Base-by-base conservation (phyloP, 2,113 vertebrate genomes). In the Athene cunicularia region DNA sequence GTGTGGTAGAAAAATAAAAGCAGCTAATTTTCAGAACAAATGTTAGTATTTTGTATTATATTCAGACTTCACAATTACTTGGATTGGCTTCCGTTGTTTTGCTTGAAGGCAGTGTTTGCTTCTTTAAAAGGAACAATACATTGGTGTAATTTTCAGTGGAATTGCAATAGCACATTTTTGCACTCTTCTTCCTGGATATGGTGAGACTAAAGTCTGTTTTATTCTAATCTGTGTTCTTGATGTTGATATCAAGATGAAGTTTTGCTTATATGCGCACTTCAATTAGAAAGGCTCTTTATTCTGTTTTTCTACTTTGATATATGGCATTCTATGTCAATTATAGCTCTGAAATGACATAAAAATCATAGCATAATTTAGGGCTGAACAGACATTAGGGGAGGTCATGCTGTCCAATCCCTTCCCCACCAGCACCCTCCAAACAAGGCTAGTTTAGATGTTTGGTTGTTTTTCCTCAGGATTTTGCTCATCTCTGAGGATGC, bases 41-140 rank as follows among this genome's bases (percentile, higher is more conserved):
- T 63, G 81, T 88, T 94, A 92, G 63, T 59, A 60, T 94, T 95
- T 95, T 95, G 35, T 83, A 95, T 93, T 94, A 88, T 68, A 86
- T 37, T 37, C 93, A 86, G 72, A 70, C 67, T 92, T 88, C 67
- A 83, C 67, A 93, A 92, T 90, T 90, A 88, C 80, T 95, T 95
- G 82, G 62, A 94, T 68, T 76, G 62, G 37, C 72, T 93, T 95
- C 66, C 7, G 0, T 80, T 95, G 53, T 70, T 95, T 96, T 92
- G 74, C 88, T 90, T 50, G 58, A 67, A 91, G 86, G 83, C 88
- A 96, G 13, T 21, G 15, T 90, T 95, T 88, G 18, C 49, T 80
- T 75, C 64, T 90, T 88, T 66, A 92, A 92, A 76, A 88, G 41
- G 35, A 96, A 94, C 23, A 83, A 88, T 76, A 52, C 27, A 12